Percentiles rank a stretch among this genome's conserved stretches.
phyloP scores from a whole-genome alignment of 2,888 invertebrate genomes.

The Orthosia cruda region DNA sequence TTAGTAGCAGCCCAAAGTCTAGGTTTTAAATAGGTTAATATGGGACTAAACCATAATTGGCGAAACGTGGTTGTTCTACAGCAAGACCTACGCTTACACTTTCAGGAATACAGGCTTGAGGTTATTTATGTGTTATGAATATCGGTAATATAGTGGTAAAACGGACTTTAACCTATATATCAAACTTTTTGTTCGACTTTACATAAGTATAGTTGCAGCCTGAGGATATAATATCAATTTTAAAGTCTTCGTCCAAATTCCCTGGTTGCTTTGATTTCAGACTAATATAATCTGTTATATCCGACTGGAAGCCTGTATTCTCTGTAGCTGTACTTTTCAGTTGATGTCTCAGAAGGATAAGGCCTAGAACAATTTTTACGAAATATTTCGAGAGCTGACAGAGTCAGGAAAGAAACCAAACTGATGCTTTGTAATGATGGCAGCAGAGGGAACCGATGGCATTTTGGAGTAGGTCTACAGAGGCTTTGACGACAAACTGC shows the following conservation, averaged over 20 bases:
- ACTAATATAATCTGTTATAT: slow-evolving; percentile 13
- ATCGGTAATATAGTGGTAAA: not conserved
- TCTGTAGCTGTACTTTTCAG: not conserved
- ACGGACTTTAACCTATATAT: not conserved
- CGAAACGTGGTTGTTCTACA: not conserved
- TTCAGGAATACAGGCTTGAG: not conserved
- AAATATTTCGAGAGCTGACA: too few species aligned
- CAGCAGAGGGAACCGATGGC: too few species aligned
- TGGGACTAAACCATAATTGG: not conserved
- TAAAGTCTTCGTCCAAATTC: slow-evolving; percentile 5
- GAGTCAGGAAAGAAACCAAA: too few species aligned
- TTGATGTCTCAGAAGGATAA: not conserved
- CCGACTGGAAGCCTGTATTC: not conserved
- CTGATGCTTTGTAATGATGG: too few species aligned
- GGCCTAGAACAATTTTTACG: too few species aligned
- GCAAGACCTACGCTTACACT: not conserved
- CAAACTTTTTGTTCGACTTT: not conserved
- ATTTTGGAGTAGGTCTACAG: too few species aligned
- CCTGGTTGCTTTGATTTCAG: slow-evolving; percentile 8
- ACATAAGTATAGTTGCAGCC: not conserved
- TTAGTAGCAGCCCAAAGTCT: too few species aligned
- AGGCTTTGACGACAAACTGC: too few species aligned
- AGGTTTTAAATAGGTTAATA: too few species aligned
- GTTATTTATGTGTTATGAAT: not conserved
- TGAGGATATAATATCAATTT: slow-evolving; percentile 17